Evolutionary conservation across 2,888 invertebrate genomes (phyloP).

Genomic region (Sabatieria punctata): DNA sequence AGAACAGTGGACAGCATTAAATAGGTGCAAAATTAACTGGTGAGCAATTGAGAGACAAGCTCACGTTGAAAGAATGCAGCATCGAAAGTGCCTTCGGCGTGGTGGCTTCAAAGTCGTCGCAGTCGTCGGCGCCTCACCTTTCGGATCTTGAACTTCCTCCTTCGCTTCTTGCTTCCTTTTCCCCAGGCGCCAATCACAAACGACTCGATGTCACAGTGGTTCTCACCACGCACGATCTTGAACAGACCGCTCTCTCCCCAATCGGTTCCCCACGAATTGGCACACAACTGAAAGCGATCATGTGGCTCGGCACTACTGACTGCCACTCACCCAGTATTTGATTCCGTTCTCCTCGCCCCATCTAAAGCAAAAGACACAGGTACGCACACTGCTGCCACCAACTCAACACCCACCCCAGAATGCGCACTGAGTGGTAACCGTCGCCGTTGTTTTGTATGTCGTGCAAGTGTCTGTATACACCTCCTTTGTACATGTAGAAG

Average conservation of each 20-base stretch:
- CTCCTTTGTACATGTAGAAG: conserved; percentile 71
- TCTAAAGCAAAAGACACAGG: conserved; percentile 15
- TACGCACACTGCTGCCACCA: conserved; percentile 1
- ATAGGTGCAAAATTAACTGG: too few species aligned
- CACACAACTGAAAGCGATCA: conserved; percentile 51
- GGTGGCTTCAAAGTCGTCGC: too few species aligned
- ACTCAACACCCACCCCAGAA: conserved; percentile 48
- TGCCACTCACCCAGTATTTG: conserved; percentile 60
- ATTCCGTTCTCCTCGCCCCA: conserved; percentile 60
- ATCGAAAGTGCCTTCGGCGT: too few species aligned
- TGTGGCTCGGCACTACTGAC: not conserved
- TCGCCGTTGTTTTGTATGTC: conserved; percentile 29
- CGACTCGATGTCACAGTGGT: conserved; percentile 75
- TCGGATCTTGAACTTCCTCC: conserved; percentile 5
- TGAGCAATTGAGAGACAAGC: too few species aligned
- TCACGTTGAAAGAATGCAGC: too few species aligned
- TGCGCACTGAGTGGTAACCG: conserved; percentile 65
- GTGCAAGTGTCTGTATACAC: conserved; percentile 52
- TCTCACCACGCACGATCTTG: conserved; percentile 59
- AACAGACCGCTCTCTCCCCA: conserved; percentile 89
- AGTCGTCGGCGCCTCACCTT: conserved; percentile 6
- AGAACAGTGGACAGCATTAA: too few species aligned
- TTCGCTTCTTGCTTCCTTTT: conserved; percentile 4
- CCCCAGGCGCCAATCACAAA: conserved; percentile 68
- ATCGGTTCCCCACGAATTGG: conserved; percentile 75